phyloP scores from a whole-genome alignment of 2,797 vertebrate species.

The Sphaeramia orbicularis region DNA sequence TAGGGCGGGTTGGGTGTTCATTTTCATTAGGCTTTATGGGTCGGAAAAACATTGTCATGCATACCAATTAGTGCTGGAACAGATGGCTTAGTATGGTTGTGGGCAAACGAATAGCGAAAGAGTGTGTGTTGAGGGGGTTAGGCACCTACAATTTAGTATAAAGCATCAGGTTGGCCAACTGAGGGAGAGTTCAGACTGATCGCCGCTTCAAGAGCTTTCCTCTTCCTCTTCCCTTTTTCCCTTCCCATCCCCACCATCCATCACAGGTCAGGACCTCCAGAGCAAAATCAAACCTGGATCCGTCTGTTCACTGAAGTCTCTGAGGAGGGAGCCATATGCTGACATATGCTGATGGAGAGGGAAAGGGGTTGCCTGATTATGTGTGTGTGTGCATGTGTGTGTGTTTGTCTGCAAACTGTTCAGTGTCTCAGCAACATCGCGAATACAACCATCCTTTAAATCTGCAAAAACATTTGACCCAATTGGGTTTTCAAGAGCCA shows the following conservation, averaged over 20 bases:
- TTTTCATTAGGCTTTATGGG: slow-evolving; percentile 84
- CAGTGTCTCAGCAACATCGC: slow-evolving; percentile 26
- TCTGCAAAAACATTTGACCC: slow-evolving; percentile 46
- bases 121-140: slow-evolving; percentile 20
- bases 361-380: slow-evolving; percentile 49
- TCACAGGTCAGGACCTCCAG: slow-evolving; percentile 60
- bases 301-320: slow-evolving; percentile 70
- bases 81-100: slow-evolving; percentile 78
- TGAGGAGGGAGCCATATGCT: slow-evolving; percentile 71
- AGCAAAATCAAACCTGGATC: slow-evolving; percentile 66
- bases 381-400: slow-evolving; percentile 40
- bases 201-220: slow-evolving; percentile 31
- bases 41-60: slow-evolving; percentile 80
- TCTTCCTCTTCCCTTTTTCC: not conserved
- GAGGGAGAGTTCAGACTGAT: slow-evolving; percentile 47
- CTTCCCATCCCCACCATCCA: slow-evolving; percentile 11
- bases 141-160: slow-evolving; percentile 29
- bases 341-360: slow-evolving; percentile 67
- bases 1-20: slow-evolving; percentile 74
- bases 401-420: slow-evolving; percentile 11
- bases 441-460: slow-evolving; percentile 30
- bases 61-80: slow-evolving; percentile 81
- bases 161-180: slow-evolving; percentile 34
- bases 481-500: slow-evolving; percentile 16
- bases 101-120: slow-evolving; percentile 25